phyloP scores from a whole-genome alignment of 2,888 invertebrate species.

The Autographa gamma region DNA sequence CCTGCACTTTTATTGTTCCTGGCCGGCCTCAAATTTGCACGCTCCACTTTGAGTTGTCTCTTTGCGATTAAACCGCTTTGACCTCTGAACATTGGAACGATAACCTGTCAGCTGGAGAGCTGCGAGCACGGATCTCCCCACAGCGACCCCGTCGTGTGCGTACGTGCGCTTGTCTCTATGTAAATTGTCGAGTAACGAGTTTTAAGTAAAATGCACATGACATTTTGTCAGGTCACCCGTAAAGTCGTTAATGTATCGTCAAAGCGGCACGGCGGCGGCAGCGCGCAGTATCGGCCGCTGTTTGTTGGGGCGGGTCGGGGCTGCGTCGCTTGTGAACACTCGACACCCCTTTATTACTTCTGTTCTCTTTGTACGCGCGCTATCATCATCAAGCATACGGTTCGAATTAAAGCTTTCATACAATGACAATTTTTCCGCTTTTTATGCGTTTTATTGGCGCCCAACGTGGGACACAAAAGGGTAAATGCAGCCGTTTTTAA shows the following conservation, averaged over 20 bases:
- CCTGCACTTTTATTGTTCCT: constrained; percentile 88
- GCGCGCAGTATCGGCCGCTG: constrained; percentile 49
- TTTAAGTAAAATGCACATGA: constrained; percentile 50
- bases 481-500: constrained; percentile 40
- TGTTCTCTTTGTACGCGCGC: constrained; percentile 80
- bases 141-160: constrained; percentile 20
- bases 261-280: constrained; percentile 27
- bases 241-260: constrained; percentile 39
- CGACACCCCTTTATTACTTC: constrained; percentile 86
- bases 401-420: constrained; percentile 82
- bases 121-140: constrained; percentile 18
- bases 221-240: constrained; percentile 47
- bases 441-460: constrained; percentile 73
- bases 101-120: constrained; percentile 59
- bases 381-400: constrained; percentile 81
- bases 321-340: constrained; percentile 73
- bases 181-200: constrained; percentile 42
- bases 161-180: constrained; percentile 32
- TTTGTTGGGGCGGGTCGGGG: constrained; percentile 56
- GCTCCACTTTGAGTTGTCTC: constrained; percentile 85
- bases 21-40: constrained; percentile 84
- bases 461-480: constrained; percentile 67
- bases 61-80: constrained; percentile 82
- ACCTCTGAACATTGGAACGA: constrained; percentile 70
- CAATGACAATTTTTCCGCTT: constrained; percentile 73